Conservation (phyloP, 2,797 vertebrate species). For the Gymnopithys bicolor region DNA sequence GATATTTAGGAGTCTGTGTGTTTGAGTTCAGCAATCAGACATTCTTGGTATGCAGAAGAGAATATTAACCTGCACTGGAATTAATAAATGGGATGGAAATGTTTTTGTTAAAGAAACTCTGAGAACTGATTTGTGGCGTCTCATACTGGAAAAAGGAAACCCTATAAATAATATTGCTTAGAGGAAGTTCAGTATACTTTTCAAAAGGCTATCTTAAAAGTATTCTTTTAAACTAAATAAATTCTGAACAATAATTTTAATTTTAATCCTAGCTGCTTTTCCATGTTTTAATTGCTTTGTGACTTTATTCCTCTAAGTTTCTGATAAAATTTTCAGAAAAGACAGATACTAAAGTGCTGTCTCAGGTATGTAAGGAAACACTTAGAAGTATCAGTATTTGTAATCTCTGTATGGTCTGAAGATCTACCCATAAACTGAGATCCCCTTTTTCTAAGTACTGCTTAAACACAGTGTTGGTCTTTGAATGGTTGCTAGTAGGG, state of each 20-base stretch:
- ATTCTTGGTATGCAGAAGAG: not conserved
- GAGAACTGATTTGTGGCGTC: slow-evolving; percentile 56
- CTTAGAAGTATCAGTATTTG: not conserved
- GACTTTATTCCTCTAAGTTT: not conserved
- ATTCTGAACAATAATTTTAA: slow-evolving; percentile 11
- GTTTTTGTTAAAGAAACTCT: slow-evolving; percentile 57
- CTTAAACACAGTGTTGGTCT: not conserved
- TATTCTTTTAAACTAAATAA: slow-evolving; percentile 54
- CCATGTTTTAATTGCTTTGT: slow-evolving; percentile 15
- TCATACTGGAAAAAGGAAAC: slow-evolving; percentile 15
- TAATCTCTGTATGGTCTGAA: not conserved
- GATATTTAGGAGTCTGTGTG: not conserved
- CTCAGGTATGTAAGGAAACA: not conserved
- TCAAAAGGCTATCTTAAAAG: slow-evolving; percentile 27
- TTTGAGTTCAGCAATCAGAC: not conserved
- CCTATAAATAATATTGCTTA: slow-evolving; percentile 63
- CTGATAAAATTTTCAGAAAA: not conserved
- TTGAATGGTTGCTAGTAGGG: not conserved
- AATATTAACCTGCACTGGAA: slow-evolving; percentile 27
- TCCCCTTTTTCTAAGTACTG: not conserved
- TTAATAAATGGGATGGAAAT: slow-evolving; percentile 36
- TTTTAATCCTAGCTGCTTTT: not conserved
- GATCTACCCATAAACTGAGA: not conserved
- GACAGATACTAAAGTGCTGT: not conserved
- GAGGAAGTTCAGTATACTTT: slow-evolving; percentile 30